Percentiles rank a stretch among this genome's conserved stretches.
Evolutionary conservation across 2,113 vertebrate genomes (phyloP).

Genomic region (Eptesicus fuscus): DNA sequence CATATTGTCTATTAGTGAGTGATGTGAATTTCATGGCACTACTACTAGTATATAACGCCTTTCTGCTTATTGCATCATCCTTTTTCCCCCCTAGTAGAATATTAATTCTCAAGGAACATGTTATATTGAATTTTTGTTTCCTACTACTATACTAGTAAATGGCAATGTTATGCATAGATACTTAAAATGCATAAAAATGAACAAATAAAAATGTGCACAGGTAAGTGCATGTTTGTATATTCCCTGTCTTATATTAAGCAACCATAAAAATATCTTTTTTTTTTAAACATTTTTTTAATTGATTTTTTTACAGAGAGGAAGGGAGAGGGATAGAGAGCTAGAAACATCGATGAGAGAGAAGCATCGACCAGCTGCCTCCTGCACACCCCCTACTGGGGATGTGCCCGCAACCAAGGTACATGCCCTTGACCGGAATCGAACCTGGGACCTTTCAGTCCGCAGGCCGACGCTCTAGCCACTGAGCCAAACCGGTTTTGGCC

Average conservation of each 20-base stretch:
- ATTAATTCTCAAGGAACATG: not conserved
- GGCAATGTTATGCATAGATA: not conserved
- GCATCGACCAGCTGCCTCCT: no score
- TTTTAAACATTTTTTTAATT: no score
- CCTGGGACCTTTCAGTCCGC: no score
- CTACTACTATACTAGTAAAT: not conserved
- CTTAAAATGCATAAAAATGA: not conserved
- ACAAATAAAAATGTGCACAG: not conserved
- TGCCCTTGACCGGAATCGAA: no score
- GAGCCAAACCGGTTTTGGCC: no score
- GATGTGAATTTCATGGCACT: not conserved
- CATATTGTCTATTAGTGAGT: not conserved
- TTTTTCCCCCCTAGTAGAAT: not conserved
- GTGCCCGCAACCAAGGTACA: no score
- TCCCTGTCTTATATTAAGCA: not conserved
- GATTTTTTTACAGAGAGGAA: no score
- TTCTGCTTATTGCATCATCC: not conserved
- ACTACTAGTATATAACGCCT: not conserved
- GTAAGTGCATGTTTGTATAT: not conserved
- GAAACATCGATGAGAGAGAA: no score
- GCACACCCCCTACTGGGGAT: no score
- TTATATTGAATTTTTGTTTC: slow-evolving; percentile 13
- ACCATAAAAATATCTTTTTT: not conserved
- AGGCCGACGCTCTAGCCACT: no score
- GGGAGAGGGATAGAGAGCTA: no score